Evolutionary conservation across 2,797 vertebrate species (phyloP), one percentile per base, ranked within the genome.

Genomic region (Antrozous pallidus): DNA sequence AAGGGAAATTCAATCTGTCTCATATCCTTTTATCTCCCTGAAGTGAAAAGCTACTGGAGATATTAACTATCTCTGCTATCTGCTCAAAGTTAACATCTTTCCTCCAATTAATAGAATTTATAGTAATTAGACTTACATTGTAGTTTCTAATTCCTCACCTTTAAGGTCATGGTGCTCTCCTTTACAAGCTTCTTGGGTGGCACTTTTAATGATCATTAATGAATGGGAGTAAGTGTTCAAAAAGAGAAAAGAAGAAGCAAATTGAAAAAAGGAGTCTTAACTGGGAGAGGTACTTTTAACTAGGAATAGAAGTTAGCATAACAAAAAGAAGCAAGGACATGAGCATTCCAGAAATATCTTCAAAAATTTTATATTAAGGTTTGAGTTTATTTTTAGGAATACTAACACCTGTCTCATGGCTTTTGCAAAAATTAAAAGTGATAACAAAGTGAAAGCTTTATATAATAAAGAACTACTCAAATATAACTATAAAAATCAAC

Each of bases 141-240:
- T 81, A 82, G 47, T 90, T 92, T 88, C 51, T 24, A 95, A 13
- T 88, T 95, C 77, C 33, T 84, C 26, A 80, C 28, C 5, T 77
- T 84, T 92, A 11, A 75, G 31, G 31, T 78, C 33, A 75, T 47
- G 13, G 38, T 84, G 22, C 54, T 65, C 77, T 94, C 28, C 33
- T 87, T 83, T 14, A 54, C 38, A 80, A 77, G 77, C 5, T 86
- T 87, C 40, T 71, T 88, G 18, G 31, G 71, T 80, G 70, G 22
- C 51, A 88, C 18, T 61, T 87, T 61, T 78, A 89, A 81, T 86
- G 63, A 88, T n/a, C n/a, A n/a, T n/a, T 47, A 26, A 91, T 31
- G 51, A 77, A 51, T 9, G 31, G 88, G 51, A 89, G 18, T 78
- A 91, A 88, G 87, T 42, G 42, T 42, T 42, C 42, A 42, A 10